Evolutionary conservation across 1,140 invertebrate species (phyloP).

Genomic region (Phymorhynchus buccinoides): DNA sequence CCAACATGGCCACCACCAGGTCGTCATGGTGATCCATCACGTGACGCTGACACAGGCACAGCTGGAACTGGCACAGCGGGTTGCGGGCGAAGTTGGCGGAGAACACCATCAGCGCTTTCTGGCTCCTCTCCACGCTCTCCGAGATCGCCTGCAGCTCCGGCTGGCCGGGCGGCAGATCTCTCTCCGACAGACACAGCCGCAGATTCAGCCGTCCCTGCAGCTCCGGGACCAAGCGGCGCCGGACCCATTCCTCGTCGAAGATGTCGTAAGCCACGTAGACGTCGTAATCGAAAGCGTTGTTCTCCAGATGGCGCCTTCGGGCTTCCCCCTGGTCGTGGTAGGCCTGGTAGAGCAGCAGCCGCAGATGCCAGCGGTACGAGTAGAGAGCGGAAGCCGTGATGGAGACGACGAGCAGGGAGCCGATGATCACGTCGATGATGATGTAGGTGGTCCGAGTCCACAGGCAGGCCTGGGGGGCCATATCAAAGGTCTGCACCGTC

Average conservation of each 20-base stretch:
- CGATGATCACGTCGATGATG: background rate
- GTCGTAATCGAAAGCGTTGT: constrained; percentile 40
- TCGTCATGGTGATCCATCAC: too few relatives aligned
- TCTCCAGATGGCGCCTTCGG: background rate
- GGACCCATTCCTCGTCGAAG: constrained; percentile 8
- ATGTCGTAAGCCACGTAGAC: constrained; percentile 40
- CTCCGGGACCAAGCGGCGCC: background rate
- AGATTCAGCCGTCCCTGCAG: constrained; percentile 33
- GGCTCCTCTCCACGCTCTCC: constrained; percentile 52
- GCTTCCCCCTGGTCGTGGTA: background rate
- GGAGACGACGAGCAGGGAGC: background rate
- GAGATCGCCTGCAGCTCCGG: constrained; percentile 56
- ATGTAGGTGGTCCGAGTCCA: background rate
- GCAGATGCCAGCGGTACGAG: constrained; percentile 13
- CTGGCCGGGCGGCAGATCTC: constrained; percentile 56
- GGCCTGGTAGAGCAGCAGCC: constrained; percentile 28
- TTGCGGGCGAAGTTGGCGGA: too few relatives aligned
- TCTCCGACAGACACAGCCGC: constrained; percentile 57
- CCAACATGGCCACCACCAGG: too few relatives aligned
- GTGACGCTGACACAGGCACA: too few relatives aligned
- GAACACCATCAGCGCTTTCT: too few relatives aligned
- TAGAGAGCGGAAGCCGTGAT: background rate
- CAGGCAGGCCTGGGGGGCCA: constrained; percentile 32
- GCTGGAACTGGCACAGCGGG: too few relatives aligned
- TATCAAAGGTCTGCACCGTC: background rate